Base-by-base conservation (phyloP, 53 echinoderm and acorn worm genomes). In the Paracentrotus lividus region DNA sequence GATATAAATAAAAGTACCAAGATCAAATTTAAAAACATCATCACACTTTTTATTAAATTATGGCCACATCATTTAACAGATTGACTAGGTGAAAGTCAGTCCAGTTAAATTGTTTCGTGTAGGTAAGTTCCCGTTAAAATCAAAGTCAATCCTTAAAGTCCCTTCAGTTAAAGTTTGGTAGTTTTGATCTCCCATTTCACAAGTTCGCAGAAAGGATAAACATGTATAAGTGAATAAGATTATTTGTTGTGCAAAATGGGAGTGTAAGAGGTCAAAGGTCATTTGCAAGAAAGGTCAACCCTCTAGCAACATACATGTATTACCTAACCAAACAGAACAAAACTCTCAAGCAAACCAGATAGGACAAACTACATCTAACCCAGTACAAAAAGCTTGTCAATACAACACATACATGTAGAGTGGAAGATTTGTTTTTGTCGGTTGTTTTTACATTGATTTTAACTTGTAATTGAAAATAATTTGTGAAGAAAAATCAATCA, bases 1-100 rank as follows among this genome's bases (percentile, higher is more conserved):
- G 90, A 90, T 90, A 90, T 69, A 90, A 69, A 90, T 89, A 90
- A 90, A 90, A 90, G 90, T 90, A 90, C 90, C 90, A 90, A 90
- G 90, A 90, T 90, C 90, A 90, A 90, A 90, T 68, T 90, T 90
- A 90, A 90, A 90, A 90, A 90, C 90, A 90, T 65, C 90, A 65
- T 90, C 90, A 90, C 90, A 90, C 72, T 90, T 72, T 45, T 89
- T 64, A 89, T 49, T 90, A 54, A 69, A 90, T 90, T 67, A 90
- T 90, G 90, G 90, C 72, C 90, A 90, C 69, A 89, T 59, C 49
- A 69, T 72, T 90, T 44, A 90, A 90, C 90, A 72, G 72, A 90
- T 68, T 90, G 90, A 89, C 89, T 64, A 89, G 65, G 89, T 87
- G 54, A 49, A 1, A 89, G 89, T 90, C 75, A 72, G 90, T 90